These are phyloP conservation scores for Spisula subtruncata DNA, from an alignment of 2,888 invertebrate genomes.

Conservation along the genomic window DNA sequence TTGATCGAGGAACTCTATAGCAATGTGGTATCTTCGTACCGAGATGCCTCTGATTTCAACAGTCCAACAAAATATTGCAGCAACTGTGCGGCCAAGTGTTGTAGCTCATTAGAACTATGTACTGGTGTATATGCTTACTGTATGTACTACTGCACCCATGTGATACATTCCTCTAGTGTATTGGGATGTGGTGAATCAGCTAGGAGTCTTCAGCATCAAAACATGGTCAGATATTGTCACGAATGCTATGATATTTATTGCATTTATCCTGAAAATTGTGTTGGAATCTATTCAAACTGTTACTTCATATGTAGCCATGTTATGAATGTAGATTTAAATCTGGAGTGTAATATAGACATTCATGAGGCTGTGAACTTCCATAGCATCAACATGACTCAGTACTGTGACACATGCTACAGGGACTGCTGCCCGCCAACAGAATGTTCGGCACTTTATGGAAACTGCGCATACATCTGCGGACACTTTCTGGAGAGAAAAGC, in stretches of 20 bases:
- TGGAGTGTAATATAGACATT: neutral
- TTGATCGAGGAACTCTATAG: neutral
- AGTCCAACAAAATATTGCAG: neutral
- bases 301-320: neutral
- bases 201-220: neutral
- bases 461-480: slow-evolving; percentile 6
- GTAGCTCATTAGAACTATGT: neutral
- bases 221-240: neutral
- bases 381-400: neutral
- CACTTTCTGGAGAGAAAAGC: neutral
- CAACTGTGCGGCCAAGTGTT: neutral
- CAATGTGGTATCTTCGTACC: neutral
- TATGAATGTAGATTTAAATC: neutral
- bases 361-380: neutral
- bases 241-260: neutral
- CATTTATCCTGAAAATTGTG: neutral
- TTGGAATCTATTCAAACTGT: neutral
- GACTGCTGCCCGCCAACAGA: neutral
- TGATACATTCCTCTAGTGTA: neutral
- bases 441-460: neutral
- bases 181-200: neutral
- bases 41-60: neutral
- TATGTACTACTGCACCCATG: neutral
- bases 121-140: neutral
- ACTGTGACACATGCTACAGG: neutral